phyloP scores from a whole-genome alignment of 1,140 invertebrate genomes.

The Zaprionus tsacasi region DNA sequence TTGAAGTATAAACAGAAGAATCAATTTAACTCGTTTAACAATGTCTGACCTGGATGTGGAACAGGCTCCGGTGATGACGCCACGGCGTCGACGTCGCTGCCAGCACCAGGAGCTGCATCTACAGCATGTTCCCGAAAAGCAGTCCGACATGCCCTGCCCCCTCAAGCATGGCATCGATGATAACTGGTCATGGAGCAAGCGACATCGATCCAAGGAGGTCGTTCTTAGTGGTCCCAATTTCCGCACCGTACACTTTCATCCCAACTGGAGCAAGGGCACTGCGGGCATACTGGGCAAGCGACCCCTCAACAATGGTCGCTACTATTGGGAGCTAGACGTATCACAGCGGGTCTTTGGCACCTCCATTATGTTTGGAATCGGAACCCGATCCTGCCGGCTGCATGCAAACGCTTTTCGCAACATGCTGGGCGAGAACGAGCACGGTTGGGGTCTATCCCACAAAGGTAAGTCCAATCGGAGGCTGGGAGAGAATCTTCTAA shows the following conservation, averaged over 20 bases:
- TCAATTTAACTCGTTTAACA: constrained; percentile 21
- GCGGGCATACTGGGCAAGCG: constrained; percentile 88
- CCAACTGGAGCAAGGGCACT: constrained; percentile 91
- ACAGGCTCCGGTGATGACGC: background rate
- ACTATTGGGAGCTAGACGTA: constrained; percentile 90
- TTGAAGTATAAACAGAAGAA: constrained; percentile 13
- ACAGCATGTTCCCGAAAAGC: background rate
- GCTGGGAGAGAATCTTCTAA: background rate
- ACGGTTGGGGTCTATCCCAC: constrained; percentile 91
- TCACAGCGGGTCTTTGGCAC: constrained; percentile 90
- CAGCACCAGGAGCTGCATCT: background rate
- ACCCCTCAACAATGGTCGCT: constrained; percentile 87
- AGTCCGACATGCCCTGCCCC: constrained; percentile 35
- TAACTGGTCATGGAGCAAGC: constrained; percentile 88
- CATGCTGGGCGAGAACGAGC: constrained; percentile 88
- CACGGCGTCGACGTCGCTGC: background rate
- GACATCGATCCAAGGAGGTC: constrained; percentile 88
- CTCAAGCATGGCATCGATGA: constrained; percentile 85
- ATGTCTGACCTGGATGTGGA: constrained; percentile 68
- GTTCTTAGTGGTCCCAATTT: constrained; percentile 85
- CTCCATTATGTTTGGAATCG: constrained; percentile 92
- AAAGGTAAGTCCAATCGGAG: constrained; percentile 84
- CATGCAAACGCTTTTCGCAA: constrained; percentile 89
- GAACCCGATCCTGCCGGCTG: constrained; percentile 87
- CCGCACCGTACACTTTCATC: constrained; percentile 88